These are phyloP conservation scores for Mormyrus lacerda DNA, from an alignment of 2,113 vertebrate species.

Conservation along the genomic window DNA sequence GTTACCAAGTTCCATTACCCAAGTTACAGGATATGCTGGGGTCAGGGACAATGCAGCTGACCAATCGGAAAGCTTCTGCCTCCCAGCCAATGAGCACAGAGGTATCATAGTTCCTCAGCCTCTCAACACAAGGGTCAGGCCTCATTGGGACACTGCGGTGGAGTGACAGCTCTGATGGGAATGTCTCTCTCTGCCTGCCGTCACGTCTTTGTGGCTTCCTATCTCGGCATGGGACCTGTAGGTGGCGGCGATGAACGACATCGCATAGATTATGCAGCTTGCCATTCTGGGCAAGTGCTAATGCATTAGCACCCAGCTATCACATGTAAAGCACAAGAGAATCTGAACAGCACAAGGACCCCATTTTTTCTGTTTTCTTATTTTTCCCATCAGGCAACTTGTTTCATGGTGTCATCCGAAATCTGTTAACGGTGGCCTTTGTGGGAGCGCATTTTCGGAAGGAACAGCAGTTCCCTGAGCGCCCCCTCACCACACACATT, in stretches of 20 bases:
- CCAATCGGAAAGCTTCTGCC: not conserved
- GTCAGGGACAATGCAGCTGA: not conserved
- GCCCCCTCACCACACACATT: not conserved
- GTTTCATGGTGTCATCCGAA: not conserved
- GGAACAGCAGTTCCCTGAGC: not conserved
- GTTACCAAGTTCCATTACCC: not conserved
- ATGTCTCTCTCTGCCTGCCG: not conserved
- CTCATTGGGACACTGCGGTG: not conserved
- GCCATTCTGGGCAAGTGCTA: not conserved
- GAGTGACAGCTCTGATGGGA: conserved; percentile 42
- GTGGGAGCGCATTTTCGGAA: not conserved
- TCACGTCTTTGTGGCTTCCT: not conserved
- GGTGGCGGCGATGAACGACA: not conserved
- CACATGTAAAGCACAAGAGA: not conserved
- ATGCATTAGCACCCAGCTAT: not conserved
- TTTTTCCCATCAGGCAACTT: not conserved
- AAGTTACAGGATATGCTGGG: not conserved
- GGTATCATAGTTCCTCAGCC: not conserved
- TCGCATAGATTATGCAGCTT: not conserved
- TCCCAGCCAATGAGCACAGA: not conserved
- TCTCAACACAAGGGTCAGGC: not conserved
- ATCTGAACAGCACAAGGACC: not conserved
- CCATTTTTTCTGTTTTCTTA: not conserved
- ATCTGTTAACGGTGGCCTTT: not conserved
- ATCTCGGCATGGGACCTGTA: not conserved